phyloP scores from a whole-genome alignment of 2,113 vertebrate genomes.

The Lophotis ruficrista region DNA sequence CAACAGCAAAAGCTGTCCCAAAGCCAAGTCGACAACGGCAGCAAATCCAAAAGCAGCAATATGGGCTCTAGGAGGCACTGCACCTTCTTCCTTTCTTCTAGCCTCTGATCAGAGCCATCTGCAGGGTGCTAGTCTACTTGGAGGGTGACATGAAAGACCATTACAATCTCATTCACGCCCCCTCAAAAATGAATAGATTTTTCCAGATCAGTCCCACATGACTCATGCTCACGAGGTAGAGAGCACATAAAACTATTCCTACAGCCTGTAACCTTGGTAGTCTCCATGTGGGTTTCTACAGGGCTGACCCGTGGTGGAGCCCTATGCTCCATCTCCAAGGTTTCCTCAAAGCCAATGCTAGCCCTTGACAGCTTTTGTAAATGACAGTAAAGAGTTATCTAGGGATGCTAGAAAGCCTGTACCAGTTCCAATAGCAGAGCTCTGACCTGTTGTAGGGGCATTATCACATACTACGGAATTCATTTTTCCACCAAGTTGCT shows the following conservation, averaged over 20 bases:
- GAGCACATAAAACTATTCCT: not conserved
- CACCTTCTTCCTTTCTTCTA: not conserved
- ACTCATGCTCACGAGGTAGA: not conserved
- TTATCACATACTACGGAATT: not conserved
- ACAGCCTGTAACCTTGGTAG: not conserved
- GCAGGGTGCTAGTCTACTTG: not conserved
- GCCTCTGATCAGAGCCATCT: not conserved
- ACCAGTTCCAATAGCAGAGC: not conserved
- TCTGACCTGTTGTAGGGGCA: not conserved
- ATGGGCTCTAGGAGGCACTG: not conserved
- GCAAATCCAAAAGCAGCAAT: not conserved
- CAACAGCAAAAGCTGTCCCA: not conserved
- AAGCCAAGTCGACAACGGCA: not conserved
- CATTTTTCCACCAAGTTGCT: not conserved
- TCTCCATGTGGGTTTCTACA: not conserved
- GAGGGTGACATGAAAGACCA: not conserved
- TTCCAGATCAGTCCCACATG: not conserved
- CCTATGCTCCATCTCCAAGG: not conserved
- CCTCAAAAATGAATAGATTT: not conserved
- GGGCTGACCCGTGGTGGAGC: not conserved
- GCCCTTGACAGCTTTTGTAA: not conserved
- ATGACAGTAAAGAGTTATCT: not conserved
- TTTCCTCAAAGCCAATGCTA: not conserved
- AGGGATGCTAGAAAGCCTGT: not conserved
- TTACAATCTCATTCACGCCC: not conserved